Conservation (phyloP, 2,797 vertebrate species). For the Furcifer pardalis region DNA sequence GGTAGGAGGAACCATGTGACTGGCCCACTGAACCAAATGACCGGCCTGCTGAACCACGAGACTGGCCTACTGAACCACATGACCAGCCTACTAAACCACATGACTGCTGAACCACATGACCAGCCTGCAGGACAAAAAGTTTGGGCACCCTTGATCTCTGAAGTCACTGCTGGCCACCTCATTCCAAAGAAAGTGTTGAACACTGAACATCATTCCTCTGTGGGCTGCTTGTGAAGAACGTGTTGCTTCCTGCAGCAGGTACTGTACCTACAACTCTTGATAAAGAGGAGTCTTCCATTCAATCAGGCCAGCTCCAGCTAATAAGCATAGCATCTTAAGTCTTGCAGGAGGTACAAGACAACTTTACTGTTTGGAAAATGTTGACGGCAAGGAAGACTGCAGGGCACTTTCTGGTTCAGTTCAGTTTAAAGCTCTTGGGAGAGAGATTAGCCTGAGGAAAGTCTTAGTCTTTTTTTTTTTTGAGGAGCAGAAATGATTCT, state of each 20-base stretch:
- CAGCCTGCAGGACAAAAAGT: too few relatives aligned
- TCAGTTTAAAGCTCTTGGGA: slow-evolving; percentile 1
- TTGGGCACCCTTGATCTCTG: too few relatives aligned
- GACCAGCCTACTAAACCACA: too few relatives aligned
- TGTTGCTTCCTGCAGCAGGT: too few relatives aligned
- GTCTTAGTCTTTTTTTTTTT: neutral
- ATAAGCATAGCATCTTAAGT: neutral
- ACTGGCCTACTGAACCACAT: too few relatives aligned
- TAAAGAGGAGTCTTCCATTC: neutral
- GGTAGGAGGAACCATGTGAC: too few relatives aligned
- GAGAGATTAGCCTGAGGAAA: neutral
- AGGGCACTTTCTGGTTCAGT: neutral
- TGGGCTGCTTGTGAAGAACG: too few relatives aligned
- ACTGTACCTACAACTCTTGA: neutral
- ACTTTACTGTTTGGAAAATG: neutral
- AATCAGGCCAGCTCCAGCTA: neutral
- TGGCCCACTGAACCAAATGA: too few relatives aligned
- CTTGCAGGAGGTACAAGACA: neutral
- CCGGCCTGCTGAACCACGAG: too few relatives aligned
- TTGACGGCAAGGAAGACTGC: neutral
- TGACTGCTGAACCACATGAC: too few relatives aligned
- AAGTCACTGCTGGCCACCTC: too few relatives aligned
- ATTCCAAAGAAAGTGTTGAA: neutral
- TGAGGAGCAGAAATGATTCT: neutral
- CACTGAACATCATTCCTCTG: too few relatives aligned